Evolutionary conservation across 2,113 vertebrate species (phyloP).

Genomic region (Malurus cyaneus): DNA sequence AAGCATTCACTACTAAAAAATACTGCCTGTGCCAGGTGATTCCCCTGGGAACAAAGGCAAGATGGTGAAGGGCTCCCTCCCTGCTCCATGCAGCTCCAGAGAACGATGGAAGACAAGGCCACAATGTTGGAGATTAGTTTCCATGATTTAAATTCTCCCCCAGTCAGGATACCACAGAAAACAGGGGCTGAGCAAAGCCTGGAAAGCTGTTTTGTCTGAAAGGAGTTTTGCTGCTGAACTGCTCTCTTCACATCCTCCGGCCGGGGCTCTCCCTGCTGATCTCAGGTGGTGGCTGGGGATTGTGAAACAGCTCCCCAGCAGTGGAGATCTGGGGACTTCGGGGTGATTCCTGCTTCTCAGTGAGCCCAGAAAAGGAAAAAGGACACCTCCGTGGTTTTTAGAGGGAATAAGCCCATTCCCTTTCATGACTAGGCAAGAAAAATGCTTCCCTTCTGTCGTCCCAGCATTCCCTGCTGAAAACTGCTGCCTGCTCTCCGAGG

Average conservation of each 20-base stretch:
- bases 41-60: not conserved
- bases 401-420: not conserved
- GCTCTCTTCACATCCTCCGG: rapidly evolving
- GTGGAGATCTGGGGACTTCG: rapidly evolving
- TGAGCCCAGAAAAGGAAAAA: not conserved
- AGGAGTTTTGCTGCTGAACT: not conserved
- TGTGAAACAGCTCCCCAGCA: not conserved
- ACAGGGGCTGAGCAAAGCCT: not conserved
- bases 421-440: not conserved
- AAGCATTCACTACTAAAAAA: too few relatives aligned
- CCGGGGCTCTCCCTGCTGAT: rapidly evolving
- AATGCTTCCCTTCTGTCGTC: rapidly evolving
- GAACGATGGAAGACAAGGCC: not conserved
- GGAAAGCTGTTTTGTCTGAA: not conserved
- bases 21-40: too few relatives aligned
- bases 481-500: rapidly evolving
- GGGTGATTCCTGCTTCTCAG: rapidly evolving
- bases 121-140: not conserved
- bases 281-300: not conserved
- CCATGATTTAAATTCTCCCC: too few relatives aligned
- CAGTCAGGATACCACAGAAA: not conserved
- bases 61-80: not conserved
- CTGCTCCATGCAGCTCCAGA: rapidly evolving
- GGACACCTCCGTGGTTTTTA: rapidly evolving
- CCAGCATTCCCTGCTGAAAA: not conserved